Percentiles rank a stretch among this genome's conserved stretches.
Conservation (phyloP, 30 jellyfish, hydroid and myxozoan genomes). For the Aurelia sp. region DNA sequence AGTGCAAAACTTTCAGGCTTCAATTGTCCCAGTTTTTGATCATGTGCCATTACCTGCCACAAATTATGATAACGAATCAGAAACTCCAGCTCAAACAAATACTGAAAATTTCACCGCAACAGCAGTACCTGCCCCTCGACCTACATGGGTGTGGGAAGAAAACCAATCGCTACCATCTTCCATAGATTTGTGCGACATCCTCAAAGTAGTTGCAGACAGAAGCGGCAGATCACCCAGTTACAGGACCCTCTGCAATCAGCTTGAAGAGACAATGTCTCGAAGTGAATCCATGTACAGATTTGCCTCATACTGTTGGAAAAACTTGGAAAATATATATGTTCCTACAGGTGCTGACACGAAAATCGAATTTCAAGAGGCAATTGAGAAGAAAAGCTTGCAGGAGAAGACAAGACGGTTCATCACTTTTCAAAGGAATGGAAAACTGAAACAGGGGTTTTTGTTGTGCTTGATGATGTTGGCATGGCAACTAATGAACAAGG, state of each 20-base stretch:
- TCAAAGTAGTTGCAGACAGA: too few species aligned
- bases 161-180: too few species aligned
- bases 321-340: slow-evolving; percentile 1
- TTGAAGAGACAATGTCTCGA: neutral
- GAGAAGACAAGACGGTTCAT: slow-evolving; percentile 2
- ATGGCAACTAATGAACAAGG: neutral
- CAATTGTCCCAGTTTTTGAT: too few species aligned
- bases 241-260: neutral
- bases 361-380: neutral
- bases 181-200: too few species aligned
- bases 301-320: neutral
- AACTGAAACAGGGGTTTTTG: neutral
- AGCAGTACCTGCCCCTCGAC: too few species aligned
- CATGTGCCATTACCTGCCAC: too few species aligned
- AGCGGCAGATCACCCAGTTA: too few species aligned
- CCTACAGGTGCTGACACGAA: neutral
- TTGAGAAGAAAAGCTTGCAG: neutral
- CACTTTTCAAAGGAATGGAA: neutral
- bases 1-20: too few species aligned
- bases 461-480: neutral
- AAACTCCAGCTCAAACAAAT: too few species aligned
- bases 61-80: too few species aligned
- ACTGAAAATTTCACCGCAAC: too few species aligned
- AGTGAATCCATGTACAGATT: neutral
- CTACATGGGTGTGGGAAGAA: too few species aligned